Base-by-base conservation (phyloP, 2,797 vertebrate genomes). In the Meda fulgida region DNA sequence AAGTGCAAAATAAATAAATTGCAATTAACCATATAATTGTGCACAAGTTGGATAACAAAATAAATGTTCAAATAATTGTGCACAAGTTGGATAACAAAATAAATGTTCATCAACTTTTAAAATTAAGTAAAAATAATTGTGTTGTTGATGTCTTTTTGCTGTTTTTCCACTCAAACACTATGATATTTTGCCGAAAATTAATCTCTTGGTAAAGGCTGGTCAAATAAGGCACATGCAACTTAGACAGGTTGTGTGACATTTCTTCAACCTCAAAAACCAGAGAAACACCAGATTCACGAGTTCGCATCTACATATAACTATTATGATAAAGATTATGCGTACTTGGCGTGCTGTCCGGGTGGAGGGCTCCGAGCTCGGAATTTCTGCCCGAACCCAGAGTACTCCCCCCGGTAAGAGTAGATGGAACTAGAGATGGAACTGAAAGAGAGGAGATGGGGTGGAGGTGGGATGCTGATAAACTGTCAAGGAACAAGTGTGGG, bases 231-330 rank as follows among this genome's bases (percentile, higher is more conserved):
- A 10, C 2, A 40, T 63, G 76, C 0, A n/a, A 31, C 14, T n/a
- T n/a, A n/a, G n/a, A n/a, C n/a, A 10, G 9, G 36, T 65, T 40
- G n/a, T 29, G 3, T 46, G 26, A 31, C 58, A 66, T 79, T 79
- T 78, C 26, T 29, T 63, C 38, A 65, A 29, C 38, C 58, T 40
- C 38, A 43, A 65, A 78, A 46, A 46, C 18, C 77, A 66, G 3
- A 60, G 46, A 78, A 78, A 19, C 34, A 60, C 34, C 53, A 60
- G 36, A 76, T n/a, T n/a, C n/a, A n/a, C n/a, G n/a, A n/a, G n/a
- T n/a, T n/a, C n/a, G n/a, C n/a, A n/a, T n/a, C n/a, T n/a, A n/a
- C n/a, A n/a, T n/a, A n/a, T n/a, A n/a, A n/a, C n/a, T n/a, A n/a
- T n/a, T n/a, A n/a, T n/a, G n/a, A n/a, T n/a, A n/a, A n/a, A n/a